These are phyloP conservation scores for Indicator indicator DNA, from an alignment of 2,113 vertebrate species.

Conservation along the genomic window DNA sequence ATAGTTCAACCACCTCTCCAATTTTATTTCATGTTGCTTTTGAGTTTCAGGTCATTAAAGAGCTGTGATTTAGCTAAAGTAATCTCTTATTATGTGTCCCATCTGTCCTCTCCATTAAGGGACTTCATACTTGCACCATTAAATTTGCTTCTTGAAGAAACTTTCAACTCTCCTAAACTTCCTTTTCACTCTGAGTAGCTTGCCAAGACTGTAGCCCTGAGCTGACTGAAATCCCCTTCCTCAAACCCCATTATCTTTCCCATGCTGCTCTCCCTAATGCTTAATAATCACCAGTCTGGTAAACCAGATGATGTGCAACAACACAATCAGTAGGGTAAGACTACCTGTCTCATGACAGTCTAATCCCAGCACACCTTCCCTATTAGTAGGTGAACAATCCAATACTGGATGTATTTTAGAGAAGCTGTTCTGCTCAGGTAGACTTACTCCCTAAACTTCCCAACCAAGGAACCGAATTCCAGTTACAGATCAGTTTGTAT, in stretches of 20 bases:
- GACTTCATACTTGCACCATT: neutral
- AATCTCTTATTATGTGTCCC: slow-evolving; percentile 21
- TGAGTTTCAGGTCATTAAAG: slow-evolving; percentile 47
- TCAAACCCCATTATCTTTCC: neutral
- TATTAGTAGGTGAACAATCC: too few relatives aligned
- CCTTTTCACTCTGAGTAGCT: neutral
- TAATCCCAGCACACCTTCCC: too few relatives aligned
- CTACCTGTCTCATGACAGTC: too few relatives aligned
- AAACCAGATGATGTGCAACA: neutral
- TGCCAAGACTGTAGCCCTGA: neutral
- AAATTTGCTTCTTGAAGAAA: slow-evolving; percentile 39
- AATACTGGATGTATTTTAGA: neutral
- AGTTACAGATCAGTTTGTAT: neutral
- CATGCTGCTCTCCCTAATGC: neutral
- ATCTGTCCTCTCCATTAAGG: slow-evolving; percentile 56
- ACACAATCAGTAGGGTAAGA: too few relatives aligned
- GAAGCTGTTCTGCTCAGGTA: neutral
- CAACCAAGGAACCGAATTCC: neutral
- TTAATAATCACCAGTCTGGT: neutral
- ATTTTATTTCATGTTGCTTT: slow-evolving; percentile 34
- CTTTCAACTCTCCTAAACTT: neutral
- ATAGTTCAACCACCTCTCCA: neutral
- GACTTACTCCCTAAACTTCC: neutral
- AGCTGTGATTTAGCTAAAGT: neutral
- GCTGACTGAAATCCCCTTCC: neutral